Conservation (phyloP, 2,797 vertebrate species). For the Apogon hyalosoma region DNA sequence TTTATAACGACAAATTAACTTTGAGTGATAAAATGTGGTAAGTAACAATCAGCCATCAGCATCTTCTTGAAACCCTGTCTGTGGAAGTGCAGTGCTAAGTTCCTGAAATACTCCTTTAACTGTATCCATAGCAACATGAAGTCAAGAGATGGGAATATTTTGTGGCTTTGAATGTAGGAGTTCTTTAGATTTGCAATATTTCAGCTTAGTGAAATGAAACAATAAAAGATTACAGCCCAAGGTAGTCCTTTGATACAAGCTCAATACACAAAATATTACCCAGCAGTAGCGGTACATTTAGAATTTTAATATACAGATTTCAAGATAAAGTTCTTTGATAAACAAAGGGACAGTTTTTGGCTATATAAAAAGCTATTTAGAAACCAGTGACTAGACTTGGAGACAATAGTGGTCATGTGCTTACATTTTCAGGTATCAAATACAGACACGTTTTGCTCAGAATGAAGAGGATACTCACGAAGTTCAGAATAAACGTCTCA, state of each 20-base stretch:
- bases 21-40: no score
- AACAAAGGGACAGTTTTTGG: slow-evolving; percentile 82
- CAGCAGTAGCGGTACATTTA: slow-evolving; percentile 65
- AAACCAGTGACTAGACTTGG: slow-evolving; percentile 82
- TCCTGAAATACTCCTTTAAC: slow-evolving; percentile 1
- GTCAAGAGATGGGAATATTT: slow-evolving; percentile 10
- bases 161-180: slow-evolving; percentile 14
- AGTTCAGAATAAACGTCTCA: slow-evolving; percentile 79
- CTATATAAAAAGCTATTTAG: slow-evolving; percentile 87
- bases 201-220: slow-evolving; percentile 4
- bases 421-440: slow-evolving; percentile 80
- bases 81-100: slow-evolving; percentile 1
- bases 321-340: slow-evolving; percentile 82
- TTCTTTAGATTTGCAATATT: slow-evolving; percentile 9
- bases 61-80: background rate
- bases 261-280: slow-evolving; percentile 33
- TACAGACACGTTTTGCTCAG: slow-evolving; percentile 77
- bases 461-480: slow-evolving; percentile 79
- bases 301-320: slow-evolving; percentile 82
- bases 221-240: slow-evolving; percentile 18
- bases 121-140: slow-evolving; percentile 45
- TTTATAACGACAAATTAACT: no score
- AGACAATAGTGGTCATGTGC: slow-evolving; percentile 79
- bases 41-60: no score
- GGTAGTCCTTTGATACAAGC: background rate